Evolutionary conservation across 2,797 vertebrate species (phyloP), one percentile per base, ranked within the genome.

Genomic region (Parotocinclus haroldoi): DNA sequence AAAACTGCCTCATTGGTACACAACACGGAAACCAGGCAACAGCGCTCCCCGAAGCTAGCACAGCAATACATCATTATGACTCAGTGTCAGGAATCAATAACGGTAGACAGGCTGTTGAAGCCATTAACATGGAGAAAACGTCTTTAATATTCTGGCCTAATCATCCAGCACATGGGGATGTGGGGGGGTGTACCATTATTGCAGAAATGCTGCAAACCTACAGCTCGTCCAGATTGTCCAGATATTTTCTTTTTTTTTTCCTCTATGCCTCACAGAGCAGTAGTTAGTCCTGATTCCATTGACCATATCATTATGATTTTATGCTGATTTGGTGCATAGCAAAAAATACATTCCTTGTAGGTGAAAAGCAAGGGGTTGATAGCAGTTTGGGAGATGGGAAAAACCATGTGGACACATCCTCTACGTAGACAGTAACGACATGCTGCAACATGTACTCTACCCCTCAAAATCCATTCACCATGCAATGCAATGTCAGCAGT

Each of bases 11-110:
- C 81, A 85, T 85, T 84, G 78, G 88, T 87, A 85, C 69, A 17
- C 3, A 42, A 63, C 71, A 68, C 7, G 67, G 66, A 66, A 69
- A 71, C 56, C 61, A 45, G 46, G 69, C 66, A 57, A 57, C 44
- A 16, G 27, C 7, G 51, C 76, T 65, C 82, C 82, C 81, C 6
- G 63, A 83, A 83, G 81, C 81, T 80, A 75, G 69, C 79, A 39
- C 68, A 80, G 80, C 84, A 78, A 89, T 92, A 84, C 86, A 90
- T 91, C 89, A 90, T 86, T 82, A 82, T 86, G 86, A 86, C 86
- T 86, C 81, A 64, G 58, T 40, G 82, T 76, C 78, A 71, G 78
- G 71, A 81, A 89, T 89, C 87, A 78, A 90, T 89, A 84, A 70
- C 69, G 77, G 83, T 81, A 77, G 75, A 78, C 69, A 69, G 75